Conservation (phyloP, 1,140 invertebrate genomes). For the Philotrypesis tridentata region DNA sequence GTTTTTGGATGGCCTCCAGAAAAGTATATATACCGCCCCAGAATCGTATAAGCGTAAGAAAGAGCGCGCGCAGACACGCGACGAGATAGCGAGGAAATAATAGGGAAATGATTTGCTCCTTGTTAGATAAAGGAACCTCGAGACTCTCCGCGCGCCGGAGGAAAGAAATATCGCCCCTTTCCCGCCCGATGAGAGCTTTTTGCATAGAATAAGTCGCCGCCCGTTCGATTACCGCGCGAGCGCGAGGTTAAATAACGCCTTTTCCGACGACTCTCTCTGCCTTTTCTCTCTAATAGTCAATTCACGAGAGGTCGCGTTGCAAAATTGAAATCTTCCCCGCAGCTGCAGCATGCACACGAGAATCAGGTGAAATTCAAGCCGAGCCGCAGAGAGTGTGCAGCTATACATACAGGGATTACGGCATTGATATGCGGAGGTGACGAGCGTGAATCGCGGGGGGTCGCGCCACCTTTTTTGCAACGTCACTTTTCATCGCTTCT, state of each 20-base stretch:
- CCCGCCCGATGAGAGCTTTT: slow-evolving; percentile 49
- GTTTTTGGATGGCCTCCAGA: slow-evolving; percentile 71
- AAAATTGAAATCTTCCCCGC: background rate
- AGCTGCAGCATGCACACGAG: no score
- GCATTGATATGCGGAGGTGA: slow-evolving; percentile 46
- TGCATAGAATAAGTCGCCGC: slow-evolving; percentile 49
- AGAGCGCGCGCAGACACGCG: slow-evolving; percentile 60
- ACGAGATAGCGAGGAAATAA: slow-evolving; percentile 73
- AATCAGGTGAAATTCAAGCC: slow-evolving; percentile 31
- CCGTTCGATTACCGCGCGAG: slow-evolving; percentile 68
- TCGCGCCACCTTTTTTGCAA: slow-evolving; percentile 58
- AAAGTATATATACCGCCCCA: slow-evolving; percentile 52
- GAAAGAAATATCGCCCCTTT: slow-evolving; percentile 72
- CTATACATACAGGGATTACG: slow-evolving; percentile 15
- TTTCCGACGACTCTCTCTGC: no score
- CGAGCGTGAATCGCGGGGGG: slow-evolving; percentile 52
- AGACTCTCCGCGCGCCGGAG: background rate
- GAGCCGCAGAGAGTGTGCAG: background rate
- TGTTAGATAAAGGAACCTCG: slow-evolving; percentile 71
- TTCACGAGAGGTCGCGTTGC: slow-evolving; percentile 13
- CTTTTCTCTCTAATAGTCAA: no score
- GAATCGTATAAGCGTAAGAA: slow-evolving; percentile 21
- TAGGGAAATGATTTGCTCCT: slow-evolving; percentile 76
- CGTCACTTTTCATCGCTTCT: slow-evolving; percentile 69
- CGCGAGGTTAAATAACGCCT: slow-evolving; percentile 67